A percentile compares a stretch with the other conserved stretches of the same genome.
phyloP scores from a whole-genome alignment of 2,113 vertebrate species.

The Myrmecobius fasciatus region DNA sequence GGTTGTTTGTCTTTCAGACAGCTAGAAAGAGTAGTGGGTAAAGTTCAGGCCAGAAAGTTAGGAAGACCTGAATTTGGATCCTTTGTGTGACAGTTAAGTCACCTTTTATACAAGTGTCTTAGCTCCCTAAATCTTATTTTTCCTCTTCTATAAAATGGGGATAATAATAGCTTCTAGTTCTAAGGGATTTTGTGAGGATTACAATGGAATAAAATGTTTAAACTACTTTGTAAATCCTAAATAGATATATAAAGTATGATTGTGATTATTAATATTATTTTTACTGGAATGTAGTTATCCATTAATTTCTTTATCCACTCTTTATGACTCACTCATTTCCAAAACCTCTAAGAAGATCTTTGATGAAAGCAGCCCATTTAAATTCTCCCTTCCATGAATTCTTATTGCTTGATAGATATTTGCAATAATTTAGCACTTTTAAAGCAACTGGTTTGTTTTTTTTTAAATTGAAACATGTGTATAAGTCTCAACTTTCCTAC shows the following conservation, averaged over 20 bases:
- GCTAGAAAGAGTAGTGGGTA: not conserved
- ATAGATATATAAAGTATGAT: not conserved
- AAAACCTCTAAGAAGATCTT: not conserved
- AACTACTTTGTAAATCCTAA: not conserved
- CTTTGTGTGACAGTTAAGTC: not conserved
- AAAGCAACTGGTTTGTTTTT: not conserved
- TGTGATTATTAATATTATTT: not conserved
- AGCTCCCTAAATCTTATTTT: not conserved
- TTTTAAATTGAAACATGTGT: not conserved
- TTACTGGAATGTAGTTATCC: not conserved
- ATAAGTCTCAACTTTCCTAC: not conserved
- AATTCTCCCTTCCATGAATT: not conserved
- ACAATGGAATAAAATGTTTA: not conserved
- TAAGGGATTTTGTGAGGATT: not conserved
- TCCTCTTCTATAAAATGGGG: not conserved
- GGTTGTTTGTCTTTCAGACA: not conserved
- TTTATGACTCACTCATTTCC: not conserved
- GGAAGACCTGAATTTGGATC: not conserved
- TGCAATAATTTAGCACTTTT: not conserved
- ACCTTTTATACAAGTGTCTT: not conserved
- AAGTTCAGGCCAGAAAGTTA: not conserved
- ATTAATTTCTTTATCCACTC: not conserved
- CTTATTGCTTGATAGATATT: not conserved
- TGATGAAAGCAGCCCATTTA: not conserved
- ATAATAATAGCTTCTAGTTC: not conserved